phyloP scores from a whole-genome alignment of 2,888 invertebrate species.

The Pristionchus exspectatus region DNA sequence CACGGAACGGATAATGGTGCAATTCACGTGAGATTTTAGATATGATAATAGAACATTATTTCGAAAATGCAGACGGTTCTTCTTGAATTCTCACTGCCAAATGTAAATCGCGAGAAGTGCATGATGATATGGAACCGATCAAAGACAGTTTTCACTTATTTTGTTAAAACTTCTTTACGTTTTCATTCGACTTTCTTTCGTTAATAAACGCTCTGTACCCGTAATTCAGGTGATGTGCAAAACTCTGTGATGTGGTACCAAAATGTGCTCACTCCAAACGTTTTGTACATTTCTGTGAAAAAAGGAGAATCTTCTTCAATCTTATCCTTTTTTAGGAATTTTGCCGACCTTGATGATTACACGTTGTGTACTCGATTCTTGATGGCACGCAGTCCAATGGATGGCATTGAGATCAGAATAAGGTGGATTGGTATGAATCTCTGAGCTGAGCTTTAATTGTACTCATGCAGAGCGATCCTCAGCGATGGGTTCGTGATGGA shows the following conservation, averaged over 20 bases:
- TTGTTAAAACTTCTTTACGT: not conserved
- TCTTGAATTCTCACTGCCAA: slow-evolving; percentile 57
- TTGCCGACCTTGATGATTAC: not conserved
- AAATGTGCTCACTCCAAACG: too few species aligned
- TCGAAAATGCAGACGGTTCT: slow-evolving; percentile 59
- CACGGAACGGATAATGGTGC: slow-evolving; percentile 52
- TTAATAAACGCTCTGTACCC: too few species aligned
- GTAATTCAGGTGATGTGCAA: too few species aligned
- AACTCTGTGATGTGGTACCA: too few species aligned
- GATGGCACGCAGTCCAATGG: not conserved
- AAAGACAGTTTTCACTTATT: slow-evolving; percentile 25
- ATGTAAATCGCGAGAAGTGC: slow-evolving; percentile 41
- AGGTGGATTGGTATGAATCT: not conserved
- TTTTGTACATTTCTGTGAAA: too few species aligned
- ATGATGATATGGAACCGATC: slow-evolving; percentile 55
- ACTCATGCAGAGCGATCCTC: not conserved
- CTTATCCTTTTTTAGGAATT: not conserved
- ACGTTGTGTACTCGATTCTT: not conserved
- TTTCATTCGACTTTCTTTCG: not conserved
- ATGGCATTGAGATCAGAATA: slow-evolving; percentile 40
- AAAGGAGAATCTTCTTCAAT: too few species aligned
- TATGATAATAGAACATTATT: too few species aligned
- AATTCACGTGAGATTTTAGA: slow-evolving; percentile 23
- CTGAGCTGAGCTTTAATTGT: too few species aligned
- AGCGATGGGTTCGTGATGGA: slow-evolving; percentile 65